Evolutionary conservation across 1,140 invertebrate species (phyloP).

Genomic region (Brachionus koreanus): DNA sequence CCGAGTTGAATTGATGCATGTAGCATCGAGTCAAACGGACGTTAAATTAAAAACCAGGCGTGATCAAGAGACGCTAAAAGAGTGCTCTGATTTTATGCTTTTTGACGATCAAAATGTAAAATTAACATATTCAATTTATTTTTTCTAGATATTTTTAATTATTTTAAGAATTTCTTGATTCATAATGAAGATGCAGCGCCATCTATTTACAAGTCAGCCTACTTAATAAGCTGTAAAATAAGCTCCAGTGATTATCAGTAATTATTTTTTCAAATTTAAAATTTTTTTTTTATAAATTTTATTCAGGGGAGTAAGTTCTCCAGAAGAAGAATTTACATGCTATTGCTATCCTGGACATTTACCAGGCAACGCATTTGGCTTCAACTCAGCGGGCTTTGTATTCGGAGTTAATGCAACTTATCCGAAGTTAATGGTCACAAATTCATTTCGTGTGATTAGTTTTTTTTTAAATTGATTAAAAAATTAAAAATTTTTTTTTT

Average conservation of each 20-base stretch:
- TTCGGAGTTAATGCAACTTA: background rate
- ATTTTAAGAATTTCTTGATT: conserved; percentile 20
- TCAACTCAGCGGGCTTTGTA: conserved; percentile 10
- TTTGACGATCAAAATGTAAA: conserved; percentile 33
- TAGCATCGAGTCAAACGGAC: background rate
- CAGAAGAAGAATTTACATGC: conserved; percentile 30
- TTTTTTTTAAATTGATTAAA: background rate
- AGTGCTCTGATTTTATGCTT: conserved; percentile 22
- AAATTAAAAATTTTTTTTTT: background rate
- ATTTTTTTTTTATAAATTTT: background rate
- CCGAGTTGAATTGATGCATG: conserved; percentile 10
- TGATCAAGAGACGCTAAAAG: background rate
- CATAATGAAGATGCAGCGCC: conserved; percentile 32
- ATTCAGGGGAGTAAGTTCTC: background rate
- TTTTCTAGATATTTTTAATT: background rate
- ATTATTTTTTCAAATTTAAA: background rate
- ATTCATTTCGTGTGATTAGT: background rate
- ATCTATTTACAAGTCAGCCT: conserved; percentile 11
- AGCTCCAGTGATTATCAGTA: conserved; percentile 1
- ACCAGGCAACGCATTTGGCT: conserved; percentile 41
- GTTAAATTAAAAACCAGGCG: background rate
- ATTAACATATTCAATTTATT: background rate
- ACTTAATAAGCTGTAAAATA: conserved; percentile 14
- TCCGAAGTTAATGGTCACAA: background rate
- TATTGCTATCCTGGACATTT: conserved; percentile 43